Percentiles rank a stretch among this genome's conserved stretches.
Conservation (phyloP, 2,797 vertebrate genomes). For the Acanthurus lineatus region DNA sequence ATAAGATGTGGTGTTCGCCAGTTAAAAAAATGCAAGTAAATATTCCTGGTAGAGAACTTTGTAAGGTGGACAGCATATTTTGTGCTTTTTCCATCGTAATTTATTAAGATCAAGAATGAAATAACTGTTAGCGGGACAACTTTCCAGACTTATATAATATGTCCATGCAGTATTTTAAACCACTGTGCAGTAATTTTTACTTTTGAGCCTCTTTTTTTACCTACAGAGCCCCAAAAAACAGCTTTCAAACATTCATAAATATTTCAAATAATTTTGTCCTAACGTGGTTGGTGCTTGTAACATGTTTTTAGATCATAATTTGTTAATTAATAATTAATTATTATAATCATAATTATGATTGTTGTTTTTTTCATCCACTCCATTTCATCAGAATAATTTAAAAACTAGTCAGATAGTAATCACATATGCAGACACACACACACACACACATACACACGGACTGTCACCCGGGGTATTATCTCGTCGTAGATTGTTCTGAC, state of each 20-base stretch:
- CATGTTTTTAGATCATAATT: background rate
- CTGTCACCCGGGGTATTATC: constrained; percentile 46
- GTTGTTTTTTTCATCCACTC: background rate
- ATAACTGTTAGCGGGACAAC: too few species aligned
- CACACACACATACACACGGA: constrained; percentile 8
- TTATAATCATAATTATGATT: background rate
- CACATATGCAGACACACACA: constrained; percentile 13
- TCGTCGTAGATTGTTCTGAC: constrained; percentile 53
- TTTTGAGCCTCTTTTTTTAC: background rate
- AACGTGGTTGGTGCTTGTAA: background rate
- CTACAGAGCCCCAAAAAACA: background rate
- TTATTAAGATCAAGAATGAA: background rate
- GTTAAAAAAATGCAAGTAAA: background rate
- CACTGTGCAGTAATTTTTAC: background rate
- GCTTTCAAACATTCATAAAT: background rate
- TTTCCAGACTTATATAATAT: background rate
- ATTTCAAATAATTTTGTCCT: background rate
- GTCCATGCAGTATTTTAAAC: background rate
- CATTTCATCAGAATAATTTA: constrained; percentile 33
- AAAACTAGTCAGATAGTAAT: constrained; percentile 31
- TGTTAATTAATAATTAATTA: too few species aligned
- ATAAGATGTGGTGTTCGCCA: too few species aligned
- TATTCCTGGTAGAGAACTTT: background rate
- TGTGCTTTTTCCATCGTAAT: background rate
- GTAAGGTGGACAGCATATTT: background rate